Percentiles rank a stretch among this genome's conserved stretches.
These are phyloP conservation scores for Cygnus buccinator DNA, from an alignment of 2,113 vertebrate genomes.

Conservation along the genomic window DNA sequence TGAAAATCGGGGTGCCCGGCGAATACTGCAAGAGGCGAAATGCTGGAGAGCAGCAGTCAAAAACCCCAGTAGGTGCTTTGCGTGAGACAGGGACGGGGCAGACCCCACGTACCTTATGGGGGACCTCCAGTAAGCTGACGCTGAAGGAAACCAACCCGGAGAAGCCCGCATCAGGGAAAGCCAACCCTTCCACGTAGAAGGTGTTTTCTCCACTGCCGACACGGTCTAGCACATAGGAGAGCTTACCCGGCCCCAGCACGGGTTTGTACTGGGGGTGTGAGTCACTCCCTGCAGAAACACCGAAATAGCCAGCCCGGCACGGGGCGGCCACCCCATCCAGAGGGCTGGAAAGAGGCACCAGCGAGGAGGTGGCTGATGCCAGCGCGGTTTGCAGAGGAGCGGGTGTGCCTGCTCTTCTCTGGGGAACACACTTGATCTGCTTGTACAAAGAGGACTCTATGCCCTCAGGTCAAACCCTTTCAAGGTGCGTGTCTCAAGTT, in stretches of 20 bases:
- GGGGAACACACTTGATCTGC: background rate
- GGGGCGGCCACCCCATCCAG: background rate
- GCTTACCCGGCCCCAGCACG: slow-evolving; percentile 74
- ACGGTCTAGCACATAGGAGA: slow-evolving; percentile 77
- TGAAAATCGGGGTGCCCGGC: slow-evolving; percentile 85
- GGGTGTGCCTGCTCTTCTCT: background rate
- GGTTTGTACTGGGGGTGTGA: slow-evolving; percentile 36
- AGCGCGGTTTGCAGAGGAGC: background rate
- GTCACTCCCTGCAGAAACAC: slow-evolving; percentile 40
- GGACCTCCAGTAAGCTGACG: slow-evolving; percentile 80
- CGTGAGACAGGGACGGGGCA: rapidly evolving
- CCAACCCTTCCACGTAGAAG: slow-evolving; percentile 88
- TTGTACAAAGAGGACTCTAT: background rate
- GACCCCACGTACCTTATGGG: slow-evolving; percentile 62
- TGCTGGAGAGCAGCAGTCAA: rapidly evolving
- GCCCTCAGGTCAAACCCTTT: slow-evolving; percentile 33
- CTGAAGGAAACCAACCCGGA: slow-evolving; percentile 82
- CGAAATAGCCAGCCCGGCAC: background rate
- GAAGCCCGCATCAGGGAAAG: slow-evolving; percentile 85
- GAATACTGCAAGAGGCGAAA: slow-evolving; percentile 55
- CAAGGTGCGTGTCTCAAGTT: background rate
- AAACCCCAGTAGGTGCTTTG: rapidly evolving
- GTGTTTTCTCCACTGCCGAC: slow-evolving; percentile 28
- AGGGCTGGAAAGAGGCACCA: background rate
- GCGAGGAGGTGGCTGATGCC: background rate